phyloP scores from a whole-genome alignment of 2,888 invertebrate genomes.

The Erebia epiphron region DNA sequence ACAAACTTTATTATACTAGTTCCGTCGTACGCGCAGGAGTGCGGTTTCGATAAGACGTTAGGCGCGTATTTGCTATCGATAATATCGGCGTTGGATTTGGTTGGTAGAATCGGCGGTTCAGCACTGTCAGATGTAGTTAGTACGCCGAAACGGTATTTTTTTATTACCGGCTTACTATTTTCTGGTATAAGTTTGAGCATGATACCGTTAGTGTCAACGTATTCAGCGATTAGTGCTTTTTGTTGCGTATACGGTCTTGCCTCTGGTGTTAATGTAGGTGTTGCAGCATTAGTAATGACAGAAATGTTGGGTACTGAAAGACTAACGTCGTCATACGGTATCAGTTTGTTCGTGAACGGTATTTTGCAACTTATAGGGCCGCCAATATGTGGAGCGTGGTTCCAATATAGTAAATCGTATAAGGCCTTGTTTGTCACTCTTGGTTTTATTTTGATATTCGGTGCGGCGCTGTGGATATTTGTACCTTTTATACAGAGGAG shows the following conservation, averaged over 20 bases:
- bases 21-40: slow-evolving; percentile 88
- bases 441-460: slow-evolving; percentile 87
- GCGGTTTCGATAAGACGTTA: slow-evolving; percentile 87
- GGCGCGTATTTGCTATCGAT: slow-evolving; percentile 90
- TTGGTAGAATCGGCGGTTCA: slow-evolving; percentile 93
- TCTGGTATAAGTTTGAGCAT: slow-evolving; percentile 89
- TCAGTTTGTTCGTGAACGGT: slow-evolving; percentile 92
- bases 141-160: slow-evolving; percentile 92
- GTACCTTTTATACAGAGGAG: slow-evolving; percentile 86
- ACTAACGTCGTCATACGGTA: slow-evolving; percentile 93
- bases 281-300: slow-evolving; percentile 94
- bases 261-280: slow-evolving; percentile 92
- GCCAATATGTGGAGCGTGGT: slow-evolving; percentile 91
- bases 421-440: slow-evolving; percentile 88
- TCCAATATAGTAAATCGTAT: slow-evolving; percentile 85
- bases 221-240: slow-evolving; percentile 85
- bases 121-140: slow-evolving; percentile 90
- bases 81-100: slow-evolving; percentile 90
- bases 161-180: slow-evolving; percentile 89
- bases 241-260: slow-evolving; percentile 91
- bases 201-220: slow-evolving; percentile 87
- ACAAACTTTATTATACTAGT: slow-evolving; percentile 93
- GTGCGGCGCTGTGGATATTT: slow-evolving; percentile 89
- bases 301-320: slow-evolving; percentile 93
- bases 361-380: slow-evolving; percentile 91